phyloP scores from a whole-genome alignment of 2,797 vertebrate species.

The Cyclopterus lumpus region DNA sequence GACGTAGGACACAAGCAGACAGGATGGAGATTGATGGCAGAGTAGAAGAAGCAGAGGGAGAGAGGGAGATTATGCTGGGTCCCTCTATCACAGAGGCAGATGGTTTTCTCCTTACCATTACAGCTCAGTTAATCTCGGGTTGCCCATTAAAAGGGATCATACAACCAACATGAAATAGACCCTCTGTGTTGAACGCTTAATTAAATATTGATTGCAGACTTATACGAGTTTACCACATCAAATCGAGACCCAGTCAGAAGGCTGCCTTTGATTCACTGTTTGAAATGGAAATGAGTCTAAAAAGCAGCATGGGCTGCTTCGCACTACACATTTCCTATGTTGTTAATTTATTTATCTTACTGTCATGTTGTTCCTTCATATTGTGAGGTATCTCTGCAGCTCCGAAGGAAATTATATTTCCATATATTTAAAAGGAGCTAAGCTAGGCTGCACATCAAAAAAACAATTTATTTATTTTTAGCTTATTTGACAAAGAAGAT shows the following conservation, averaged over 20 bases:
- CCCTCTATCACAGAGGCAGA: conserved; percentile 35
- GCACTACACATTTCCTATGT: conserved; percentile 73
- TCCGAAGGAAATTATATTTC: conserved; percentile 50
- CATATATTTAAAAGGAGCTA: conserved; percentile 47
- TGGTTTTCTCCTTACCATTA: conserved; percentile 57
- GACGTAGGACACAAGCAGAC: conserved; percentile 42
- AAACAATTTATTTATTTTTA: neutral
- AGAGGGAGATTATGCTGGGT: neutral
- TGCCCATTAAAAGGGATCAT: conserved; percentile 75
- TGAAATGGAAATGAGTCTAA: conserved; percentile 82
- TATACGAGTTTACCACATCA: conserved; percentile 83
- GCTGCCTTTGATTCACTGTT: conserved; percentile 77
- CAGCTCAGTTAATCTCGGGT: conserved; percentile 61
- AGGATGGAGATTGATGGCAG: conserved; percentile 53
- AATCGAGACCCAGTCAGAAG: conserved; percentile 74
- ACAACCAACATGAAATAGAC: conserved; percentile 77
- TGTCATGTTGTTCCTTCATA: conserved; percentile 72
- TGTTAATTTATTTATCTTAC: conserved; percentile 82
- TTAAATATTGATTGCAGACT: conserved; percentile 85
- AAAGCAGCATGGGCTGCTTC: conserved; percentile 69
- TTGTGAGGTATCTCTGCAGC: conserved; percentile 53
- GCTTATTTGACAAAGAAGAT: conserved; percentile 12
- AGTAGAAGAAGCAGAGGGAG: conserved; percentile 25
- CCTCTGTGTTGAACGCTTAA: conserved; percentile 79
- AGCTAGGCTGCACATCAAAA: conserved; percentile 39